These are phyloP conservation scores for Oscheius myriophilus DNA, from an alignment of 2,888 invertebrate species.

Conservation along the genomic window DNA sequence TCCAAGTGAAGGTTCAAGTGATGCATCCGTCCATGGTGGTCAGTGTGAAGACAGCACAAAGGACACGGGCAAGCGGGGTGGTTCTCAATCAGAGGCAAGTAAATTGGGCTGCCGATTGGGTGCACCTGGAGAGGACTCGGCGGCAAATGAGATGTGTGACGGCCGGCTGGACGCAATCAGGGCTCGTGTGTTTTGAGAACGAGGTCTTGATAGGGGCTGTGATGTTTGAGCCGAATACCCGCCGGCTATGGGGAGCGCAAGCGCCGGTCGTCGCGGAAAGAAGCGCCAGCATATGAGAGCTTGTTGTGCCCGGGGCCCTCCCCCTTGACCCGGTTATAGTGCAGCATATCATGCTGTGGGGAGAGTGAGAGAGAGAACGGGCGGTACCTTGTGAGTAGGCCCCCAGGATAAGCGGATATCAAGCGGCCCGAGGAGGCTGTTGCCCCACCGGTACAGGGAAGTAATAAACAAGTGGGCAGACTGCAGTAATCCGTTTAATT, in stretches of 20 bases:
- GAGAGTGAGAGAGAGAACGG: neutral
- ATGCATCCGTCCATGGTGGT: no score
- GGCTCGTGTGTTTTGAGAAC: constrained; percentile 23
- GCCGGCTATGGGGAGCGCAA: no score
- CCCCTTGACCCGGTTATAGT: constrained; percentile 28
- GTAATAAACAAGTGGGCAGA: no score
- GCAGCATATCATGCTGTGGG: constrained; percentile 9
- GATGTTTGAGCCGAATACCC: constrained; percentile 4
- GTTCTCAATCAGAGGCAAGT: constrained; percentile 19
- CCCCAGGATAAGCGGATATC: no score
- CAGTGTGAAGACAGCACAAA: no score
- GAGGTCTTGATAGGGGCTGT: constrained; percentile 8
- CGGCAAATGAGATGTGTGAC: constrained; percentile 31
- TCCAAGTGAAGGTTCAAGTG: no score
- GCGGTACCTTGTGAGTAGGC: no score
- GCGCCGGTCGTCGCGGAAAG: neutral
- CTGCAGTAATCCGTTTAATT: no score
- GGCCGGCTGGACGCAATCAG: constrained; percentile 29
- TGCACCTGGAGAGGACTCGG: constrained; percentile 30
- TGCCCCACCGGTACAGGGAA: no score
- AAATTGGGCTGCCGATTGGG: constrained; percentile 18
- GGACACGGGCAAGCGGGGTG: neutral
- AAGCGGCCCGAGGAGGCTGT: no score
- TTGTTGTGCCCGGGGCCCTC: constrained; percentile 28
- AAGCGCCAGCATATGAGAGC: constrained; percentile 27